Percentiles rank a stretch among this genome's conserved stretches.
Evolutionary conservation across 2,888 invertebrate species (phyloP).

Genomic region (Linnaemya vulpina): DNA sequence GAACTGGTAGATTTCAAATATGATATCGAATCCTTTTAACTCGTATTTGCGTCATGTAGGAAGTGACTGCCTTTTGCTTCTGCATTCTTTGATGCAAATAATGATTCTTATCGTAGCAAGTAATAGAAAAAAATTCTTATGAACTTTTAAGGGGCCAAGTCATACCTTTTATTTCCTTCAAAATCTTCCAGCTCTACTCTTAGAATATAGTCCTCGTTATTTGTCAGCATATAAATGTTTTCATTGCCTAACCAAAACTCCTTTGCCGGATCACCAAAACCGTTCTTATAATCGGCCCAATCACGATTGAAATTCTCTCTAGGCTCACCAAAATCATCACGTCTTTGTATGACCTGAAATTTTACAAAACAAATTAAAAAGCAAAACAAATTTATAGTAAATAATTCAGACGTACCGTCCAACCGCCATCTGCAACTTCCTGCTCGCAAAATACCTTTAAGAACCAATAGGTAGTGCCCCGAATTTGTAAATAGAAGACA

Average conservation of each 20-base stretch:
- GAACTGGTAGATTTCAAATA: too few relatives aligned
- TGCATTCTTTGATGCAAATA: too few relatives aligned
- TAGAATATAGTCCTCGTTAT: constrained; percentile 94
- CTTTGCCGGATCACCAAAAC: constrained; percentile 94
- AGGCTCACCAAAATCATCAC: constrained; percentile 94
- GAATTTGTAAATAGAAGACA: constrained; percentile 94
- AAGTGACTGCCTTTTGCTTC: too few relatives aligned
- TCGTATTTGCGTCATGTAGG: too few relatives aligned
- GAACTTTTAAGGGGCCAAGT: neutral
- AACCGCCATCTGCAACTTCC: constrained; percentile 93
- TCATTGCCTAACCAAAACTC: constrained; percentile 97
- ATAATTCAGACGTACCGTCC: constrained; percentile 88
- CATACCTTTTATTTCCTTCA: constrained; percentile 94
- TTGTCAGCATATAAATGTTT: constrained; percentile 96
- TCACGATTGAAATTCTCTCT: constrained; percentile 95
- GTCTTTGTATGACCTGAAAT: constrained; percentile 91
- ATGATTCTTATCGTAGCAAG: too few relatives aligned
- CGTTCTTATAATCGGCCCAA: constrained; percentile 96
- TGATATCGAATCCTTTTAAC: too few relatives aligned
- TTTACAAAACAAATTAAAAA: neutral
- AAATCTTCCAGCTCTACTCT: constrained; percentile 95
- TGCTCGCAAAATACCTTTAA: constrained; percentile 95
- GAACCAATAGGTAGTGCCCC: constrained; percentile 96
- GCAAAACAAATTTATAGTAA: neutral
- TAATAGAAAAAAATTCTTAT: too few relatives aligned